A percentile compares a stretch with the other conserved stretches of the same genome.
These are phyloP conservation scores for Cossypha dichroa DNA, from an alignment of 2,797 vertebrate genomes.

Conservation along the genomic window DNA sequence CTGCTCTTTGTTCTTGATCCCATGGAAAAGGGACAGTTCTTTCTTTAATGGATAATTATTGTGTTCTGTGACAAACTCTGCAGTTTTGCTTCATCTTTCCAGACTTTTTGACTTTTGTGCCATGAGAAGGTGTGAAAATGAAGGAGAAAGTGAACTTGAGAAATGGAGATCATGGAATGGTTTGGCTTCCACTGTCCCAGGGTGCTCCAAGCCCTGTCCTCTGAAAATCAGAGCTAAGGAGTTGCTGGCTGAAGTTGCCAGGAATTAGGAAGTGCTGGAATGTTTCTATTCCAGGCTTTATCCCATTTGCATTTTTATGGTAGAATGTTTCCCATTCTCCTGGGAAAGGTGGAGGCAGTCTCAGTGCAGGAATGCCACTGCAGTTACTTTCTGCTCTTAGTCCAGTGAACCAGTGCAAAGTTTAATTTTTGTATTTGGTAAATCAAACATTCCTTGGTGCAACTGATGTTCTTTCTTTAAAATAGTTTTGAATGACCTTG, in stretches of 20 bases:
- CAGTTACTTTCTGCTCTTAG: not conserved
- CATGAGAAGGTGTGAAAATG: not conserved
- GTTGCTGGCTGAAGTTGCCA: not conserved
- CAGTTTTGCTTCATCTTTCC: not conserved
- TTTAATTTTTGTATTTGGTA: not conserved
- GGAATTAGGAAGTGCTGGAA: not conserved
- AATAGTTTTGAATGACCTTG: conserved; percentile 34
- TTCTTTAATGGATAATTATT: not conserved
- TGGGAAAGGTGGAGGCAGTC: not conserved
- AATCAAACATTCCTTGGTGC: not conserved
- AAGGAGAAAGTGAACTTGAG: not conserved
- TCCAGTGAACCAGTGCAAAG: not conserved
- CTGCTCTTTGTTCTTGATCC: not conserved
- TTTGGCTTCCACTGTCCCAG: not conserved
- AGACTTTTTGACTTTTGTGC: not conserved
- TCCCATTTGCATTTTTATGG: not conserved
- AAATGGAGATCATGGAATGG: not conserved
- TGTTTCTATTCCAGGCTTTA: not conserved
- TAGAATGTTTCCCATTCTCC: not conserved
- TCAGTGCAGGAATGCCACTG: not conserved
- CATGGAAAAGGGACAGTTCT: not conserved
- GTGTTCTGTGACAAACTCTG: not conserved
- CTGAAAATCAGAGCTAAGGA: not conserved
- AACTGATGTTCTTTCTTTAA: not conserved
- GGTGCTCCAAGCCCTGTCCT: rapidly evolving